Base-by-base conservation (phyloP, 2,113 vertebrate genomes). In the Holacanthus passer region DNA sequence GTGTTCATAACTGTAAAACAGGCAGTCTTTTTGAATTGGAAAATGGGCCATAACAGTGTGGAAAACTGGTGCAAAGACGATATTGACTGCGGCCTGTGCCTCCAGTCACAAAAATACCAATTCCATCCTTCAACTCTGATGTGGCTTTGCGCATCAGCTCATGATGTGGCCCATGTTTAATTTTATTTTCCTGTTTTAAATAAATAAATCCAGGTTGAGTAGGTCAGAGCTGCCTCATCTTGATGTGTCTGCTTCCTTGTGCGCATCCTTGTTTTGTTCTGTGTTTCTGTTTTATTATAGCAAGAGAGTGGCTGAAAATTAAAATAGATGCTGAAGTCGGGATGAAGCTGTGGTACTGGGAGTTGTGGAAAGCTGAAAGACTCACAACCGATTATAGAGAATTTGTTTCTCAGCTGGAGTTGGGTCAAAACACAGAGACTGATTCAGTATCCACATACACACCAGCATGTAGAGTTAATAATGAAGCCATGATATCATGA, bases 161-260 rank as follows among this genome's bases (percentile, higher is more conserved):
- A 69, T 47, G 41, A 29, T 41, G 8, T 45, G 2, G 27, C 24
- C 14, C 52, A 27, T 70, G 53, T 16, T n/a, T 47, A 17, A 20
- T 8, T 58, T 71, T 81, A 65, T 73, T 41, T 67, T 60, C 24
- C 70, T 67, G 12, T 41, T 52, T 32, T 31, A 50, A 31, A 67
- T 39, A 41, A 19, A 58, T 74, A 22, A 41, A 60, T 74, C 27
- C 22, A 39, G 52, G 31, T 37, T 66, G 22, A 70, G 6, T 12
- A 53, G 20, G 63, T 81, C 45, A 68, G 10, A 17, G n/a, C 31
- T 62, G 45, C 39, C 27, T 47, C 20, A 10, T 69, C 1, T 10
- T 8, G 31, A 17, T 73, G 43, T 62, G 71, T 62, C 29, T 10
- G 20, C 69, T 45, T 11, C 41, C n/a, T n/a, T n/a, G 22, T 50